Conservation (phyloP, 1,140 invertebrate species). For the Sycobia sp. region DNA sequence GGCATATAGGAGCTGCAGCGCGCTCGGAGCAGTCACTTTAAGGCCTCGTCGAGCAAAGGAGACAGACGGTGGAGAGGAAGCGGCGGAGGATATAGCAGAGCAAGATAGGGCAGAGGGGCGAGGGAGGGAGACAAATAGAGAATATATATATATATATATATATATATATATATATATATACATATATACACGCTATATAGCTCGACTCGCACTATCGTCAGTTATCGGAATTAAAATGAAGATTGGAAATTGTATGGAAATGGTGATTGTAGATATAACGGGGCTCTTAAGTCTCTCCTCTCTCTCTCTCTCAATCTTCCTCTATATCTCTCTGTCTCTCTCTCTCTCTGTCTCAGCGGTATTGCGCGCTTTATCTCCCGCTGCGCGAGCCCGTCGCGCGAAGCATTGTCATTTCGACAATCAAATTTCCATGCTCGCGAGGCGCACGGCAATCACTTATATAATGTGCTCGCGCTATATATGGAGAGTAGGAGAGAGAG, state of each 20-base stretch:
- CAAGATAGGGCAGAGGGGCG: constrained; percentile 19
- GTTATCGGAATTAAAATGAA: constrained; percentile 31
- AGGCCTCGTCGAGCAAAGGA: constrained; percentile 6
- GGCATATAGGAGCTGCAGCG: too few species aligned
- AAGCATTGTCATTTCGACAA: constrained; percentile 26
- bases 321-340: too few species aligned
- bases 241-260: constrained; percentile 30
- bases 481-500: too few species aligned
- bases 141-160: too few species aligned
- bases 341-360: too few species aligned
- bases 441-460: constrained; percentile 16
- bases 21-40: constrained; percentile 7
- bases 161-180: too few species aligned
- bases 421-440: constrained; percentile 24
- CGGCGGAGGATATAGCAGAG: neutral
- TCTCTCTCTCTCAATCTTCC: too few species aligned
- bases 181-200: constrained; percentile 3
- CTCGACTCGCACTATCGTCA: neutral
- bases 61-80: neutral
- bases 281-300: too few species aligned
- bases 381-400: too few species aligned
- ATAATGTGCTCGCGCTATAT: constrained; percentile 4
- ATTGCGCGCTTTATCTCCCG: neutral
- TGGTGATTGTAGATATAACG: constrained; percentile 27
- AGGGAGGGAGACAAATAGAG: neutral